Conservation (phyloP, 2,888 invertebrate genomes). For the Drosophila greeni region DNA sequence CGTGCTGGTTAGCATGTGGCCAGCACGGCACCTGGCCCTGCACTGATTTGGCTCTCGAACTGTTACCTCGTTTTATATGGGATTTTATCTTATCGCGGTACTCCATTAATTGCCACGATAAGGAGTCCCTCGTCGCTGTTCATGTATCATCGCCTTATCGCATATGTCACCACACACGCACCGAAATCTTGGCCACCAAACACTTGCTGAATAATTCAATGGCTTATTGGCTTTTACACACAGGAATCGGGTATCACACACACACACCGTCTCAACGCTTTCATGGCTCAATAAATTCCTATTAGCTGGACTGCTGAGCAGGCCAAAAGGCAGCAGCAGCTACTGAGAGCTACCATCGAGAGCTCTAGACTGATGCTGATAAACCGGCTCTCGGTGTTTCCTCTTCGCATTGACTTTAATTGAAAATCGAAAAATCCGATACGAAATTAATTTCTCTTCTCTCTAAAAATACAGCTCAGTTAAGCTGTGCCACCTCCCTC, state of each 20-base stretch:
- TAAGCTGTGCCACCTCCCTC: conserved; percentile 15
- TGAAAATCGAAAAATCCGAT: conserved; percentile 76
- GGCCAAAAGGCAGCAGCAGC: conserved; percentile 20
- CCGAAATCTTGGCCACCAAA: conserved; percentile 13
- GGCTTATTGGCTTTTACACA: conserved; percentile 70
- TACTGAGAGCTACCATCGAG: conserved; percentile 7
- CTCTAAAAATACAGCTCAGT: conserved; percentile 65
- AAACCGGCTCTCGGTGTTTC: conserved; percentile 15
- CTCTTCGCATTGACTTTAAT: conserved; percentile 71
- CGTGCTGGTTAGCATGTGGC: background rate
- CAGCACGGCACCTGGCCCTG: conserved; percentile 13
- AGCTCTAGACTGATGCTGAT: conserved; percentile 11
- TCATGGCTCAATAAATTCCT: conserved; percentile 72
- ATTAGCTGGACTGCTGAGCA: conserved; percentile 55
- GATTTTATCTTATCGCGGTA: conserved; percentile 34
- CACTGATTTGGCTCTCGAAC: conserved; percentile 35
- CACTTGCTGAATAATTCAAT: conserved; percentile 56
- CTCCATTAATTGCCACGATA: conserved; percentile 39
- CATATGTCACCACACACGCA: conserved; percentile 22
- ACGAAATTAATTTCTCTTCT: conserved; percentile 74
- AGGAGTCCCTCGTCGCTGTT: background rate
- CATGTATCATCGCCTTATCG: conserved; percentile 17
- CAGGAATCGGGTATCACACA: conserved; percentile 6
- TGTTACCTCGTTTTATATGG: conserved; percentile 23
- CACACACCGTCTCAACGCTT: conserved; percentile 67